Conservation (phyloP, 2,888 invertebrate genomes). For the Leucoptera coffeella region DNA sequence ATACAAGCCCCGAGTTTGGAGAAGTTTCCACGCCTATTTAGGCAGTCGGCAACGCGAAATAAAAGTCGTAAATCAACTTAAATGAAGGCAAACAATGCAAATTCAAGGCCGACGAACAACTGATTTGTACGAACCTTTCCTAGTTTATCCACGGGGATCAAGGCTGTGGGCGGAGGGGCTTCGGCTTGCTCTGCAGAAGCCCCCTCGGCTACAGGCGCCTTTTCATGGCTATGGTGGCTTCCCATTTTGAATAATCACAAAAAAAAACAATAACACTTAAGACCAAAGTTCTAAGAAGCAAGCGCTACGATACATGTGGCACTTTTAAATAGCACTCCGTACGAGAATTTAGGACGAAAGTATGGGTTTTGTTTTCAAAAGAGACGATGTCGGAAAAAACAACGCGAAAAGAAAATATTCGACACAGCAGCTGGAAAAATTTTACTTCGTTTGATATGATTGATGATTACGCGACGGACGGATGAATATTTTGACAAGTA, state of each 20-base stretch:
- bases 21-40: neutral
- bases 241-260: slow-evolving; percentile 19
- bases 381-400: too few relatives aligned
- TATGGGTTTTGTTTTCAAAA: too few relatives aligned
- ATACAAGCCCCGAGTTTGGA: neutral
- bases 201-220: slow-evolving; percentile 15
- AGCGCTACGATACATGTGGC: too few relatives aligned
- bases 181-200: slow-evolving; percentile 43
- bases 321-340: too few relatives aligned
- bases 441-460: too few relatives aligned
- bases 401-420: too few relatives aligned
- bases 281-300: too few relatives aligned
- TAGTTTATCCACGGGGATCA: slow-evolving; percentile 70
- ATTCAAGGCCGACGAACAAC: neutral
- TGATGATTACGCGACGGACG: too few relatives aligned
- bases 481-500: too few relatives aligned
- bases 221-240: slow-evolving; percentile 29
- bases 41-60: neutral
- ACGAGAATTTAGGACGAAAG: too few relatives aligned
- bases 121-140: slow-evolving; percentile 53
- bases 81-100: slow-evolving; percentile 1
- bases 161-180: slow-evolving; percentile 48
- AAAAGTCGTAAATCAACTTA: neutral
- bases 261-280: too few relatives aligned
- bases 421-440: too few relatives aligned